These are phyloP conservation scores for Hydropotes inermis DNA, from an alignment of 2,113 vertebrate species.

Conservation along the genomic window DNA sequence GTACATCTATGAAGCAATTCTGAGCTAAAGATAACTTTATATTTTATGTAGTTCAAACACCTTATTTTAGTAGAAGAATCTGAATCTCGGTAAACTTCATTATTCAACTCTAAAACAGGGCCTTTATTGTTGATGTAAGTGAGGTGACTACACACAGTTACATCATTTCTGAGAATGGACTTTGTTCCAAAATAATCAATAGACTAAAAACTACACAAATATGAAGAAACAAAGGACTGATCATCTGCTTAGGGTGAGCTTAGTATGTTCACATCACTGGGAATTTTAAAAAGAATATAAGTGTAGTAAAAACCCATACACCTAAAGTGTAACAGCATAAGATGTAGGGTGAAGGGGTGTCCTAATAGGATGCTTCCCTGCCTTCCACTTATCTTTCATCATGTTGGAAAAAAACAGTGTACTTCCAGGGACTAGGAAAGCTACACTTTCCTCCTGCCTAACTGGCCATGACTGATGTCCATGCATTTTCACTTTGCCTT, in stretches of 20 bases:
- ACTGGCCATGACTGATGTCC: no score
- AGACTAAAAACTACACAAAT: not conserved
- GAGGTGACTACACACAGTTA: not conserved
- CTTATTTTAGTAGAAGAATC: not conserved
- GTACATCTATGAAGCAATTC: not conserved
- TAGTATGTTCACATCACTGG: not conserved
- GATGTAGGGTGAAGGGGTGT: rapidly evolving
- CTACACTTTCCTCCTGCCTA: not conserved
- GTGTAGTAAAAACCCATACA: not conserved
- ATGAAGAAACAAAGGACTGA: not conserved
- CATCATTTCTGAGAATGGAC: not conserved
- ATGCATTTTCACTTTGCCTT: not conserved
- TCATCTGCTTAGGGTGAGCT: not conserved
- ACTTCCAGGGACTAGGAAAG: not conserved
- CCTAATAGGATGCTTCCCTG: not conserved
- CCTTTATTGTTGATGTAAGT: not conserved
- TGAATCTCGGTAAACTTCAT: not conserved
- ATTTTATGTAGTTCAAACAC: not conserved
- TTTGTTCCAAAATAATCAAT: not conserved
- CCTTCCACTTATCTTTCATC: not conserved
- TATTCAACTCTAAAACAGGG: rapidly evolving
- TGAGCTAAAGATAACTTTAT: not conserved
- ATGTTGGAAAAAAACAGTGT: not conserved
- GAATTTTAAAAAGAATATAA: not conserved
- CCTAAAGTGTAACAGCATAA: not conserved